These are phyloP conservation scores for Leptinotarsa lineolata DNA, from an alignment of 1,140 invertebrate genomes.

Conservation along the genomic window DNA sequence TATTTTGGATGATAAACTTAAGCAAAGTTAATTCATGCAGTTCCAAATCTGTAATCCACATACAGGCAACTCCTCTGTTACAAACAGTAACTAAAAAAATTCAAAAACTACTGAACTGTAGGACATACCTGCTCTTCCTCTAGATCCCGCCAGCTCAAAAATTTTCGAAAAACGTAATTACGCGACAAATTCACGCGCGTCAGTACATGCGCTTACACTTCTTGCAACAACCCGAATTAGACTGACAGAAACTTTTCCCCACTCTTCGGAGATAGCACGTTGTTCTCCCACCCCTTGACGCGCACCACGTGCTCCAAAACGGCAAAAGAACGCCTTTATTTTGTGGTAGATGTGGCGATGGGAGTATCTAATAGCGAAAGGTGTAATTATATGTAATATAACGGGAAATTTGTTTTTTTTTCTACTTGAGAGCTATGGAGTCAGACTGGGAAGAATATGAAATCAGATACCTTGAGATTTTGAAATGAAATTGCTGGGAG, in stretches of 20 bases:
- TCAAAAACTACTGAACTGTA: too few species aligned
- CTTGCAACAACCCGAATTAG: slow-evolving; percentile 28
- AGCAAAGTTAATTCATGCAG: too few species aligned
- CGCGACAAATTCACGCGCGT: slow-evolving; percentile 31
- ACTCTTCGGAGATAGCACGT: slow-evolving; percentile 32
- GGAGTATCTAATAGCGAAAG: slow-evolving; percentile 28
- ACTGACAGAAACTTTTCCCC: slow-evolving; percentile 36
- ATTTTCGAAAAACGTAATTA: slow-evolving; percentile 16
- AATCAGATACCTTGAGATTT: background rate
- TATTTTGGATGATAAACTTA: too few species aligned
- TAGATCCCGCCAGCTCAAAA: background rate
- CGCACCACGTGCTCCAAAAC: slow-evolving; percentile 36
- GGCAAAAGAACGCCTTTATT: slow-evolving; percentile 36
- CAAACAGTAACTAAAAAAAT: too few species aligned
- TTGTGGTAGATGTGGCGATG: slow-evolving; percentile 27
- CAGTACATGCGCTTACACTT: slow-evolving; percentile 9
- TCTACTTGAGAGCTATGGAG: background rate
- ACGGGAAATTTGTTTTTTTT: background rate
- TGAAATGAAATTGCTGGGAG: too few species aligned
- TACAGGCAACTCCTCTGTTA: too few species aligned
- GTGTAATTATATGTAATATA: slow-evolving; percentile 23
- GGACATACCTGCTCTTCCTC: background rate
- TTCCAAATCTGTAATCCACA: too few species aligned
- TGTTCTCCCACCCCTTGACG: slow-evolving; percentile 33
- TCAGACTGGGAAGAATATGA: background rate